Conservation (phyloP, 2,113 vertebrate genomes). For the Passer domesticus region DNA sequence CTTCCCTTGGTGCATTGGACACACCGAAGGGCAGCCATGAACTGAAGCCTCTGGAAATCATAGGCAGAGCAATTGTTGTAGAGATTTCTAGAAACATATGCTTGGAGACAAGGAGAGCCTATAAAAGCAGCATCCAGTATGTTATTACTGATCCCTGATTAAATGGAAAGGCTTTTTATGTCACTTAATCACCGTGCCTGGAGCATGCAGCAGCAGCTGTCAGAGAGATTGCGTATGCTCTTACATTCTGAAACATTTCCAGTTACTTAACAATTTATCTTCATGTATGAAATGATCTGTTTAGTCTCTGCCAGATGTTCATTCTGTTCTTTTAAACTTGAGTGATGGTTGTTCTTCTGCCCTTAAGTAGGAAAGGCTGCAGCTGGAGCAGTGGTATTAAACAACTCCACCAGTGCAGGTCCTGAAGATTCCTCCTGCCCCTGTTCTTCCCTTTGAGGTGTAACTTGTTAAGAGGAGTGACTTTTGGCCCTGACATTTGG, state of each 20-base stretch:
- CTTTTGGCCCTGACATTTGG: background rate
- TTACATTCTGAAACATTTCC: conserved; percentile 26
- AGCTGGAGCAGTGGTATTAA: background rate
- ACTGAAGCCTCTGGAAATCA: background rate
- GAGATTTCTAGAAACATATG: background rate
- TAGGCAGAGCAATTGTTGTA: background rate
- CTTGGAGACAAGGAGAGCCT: background rate
- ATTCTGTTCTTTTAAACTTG: background rate
- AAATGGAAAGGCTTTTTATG: background rate
- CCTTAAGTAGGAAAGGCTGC: background rate
- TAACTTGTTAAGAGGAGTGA: background rate
- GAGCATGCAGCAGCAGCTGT: background rate
- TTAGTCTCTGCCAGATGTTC: background rate
- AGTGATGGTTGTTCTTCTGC: background rate
- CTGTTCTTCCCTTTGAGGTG: background rate
- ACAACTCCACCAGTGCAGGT: background rate
- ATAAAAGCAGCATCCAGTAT: background rate
- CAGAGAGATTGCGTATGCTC: background rate
- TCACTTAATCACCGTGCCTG: background rate
- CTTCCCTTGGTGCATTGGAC: background rate
- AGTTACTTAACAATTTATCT: background rate
- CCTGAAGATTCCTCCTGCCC: background rate
- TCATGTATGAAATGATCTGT: background rate
- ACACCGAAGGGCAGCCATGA: background rate
- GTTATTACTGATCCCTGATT: background rate